Evolutionary conservation across 2,113 vertebrate species (phyloP).

Genomic region (Upupa epops): DNA sequence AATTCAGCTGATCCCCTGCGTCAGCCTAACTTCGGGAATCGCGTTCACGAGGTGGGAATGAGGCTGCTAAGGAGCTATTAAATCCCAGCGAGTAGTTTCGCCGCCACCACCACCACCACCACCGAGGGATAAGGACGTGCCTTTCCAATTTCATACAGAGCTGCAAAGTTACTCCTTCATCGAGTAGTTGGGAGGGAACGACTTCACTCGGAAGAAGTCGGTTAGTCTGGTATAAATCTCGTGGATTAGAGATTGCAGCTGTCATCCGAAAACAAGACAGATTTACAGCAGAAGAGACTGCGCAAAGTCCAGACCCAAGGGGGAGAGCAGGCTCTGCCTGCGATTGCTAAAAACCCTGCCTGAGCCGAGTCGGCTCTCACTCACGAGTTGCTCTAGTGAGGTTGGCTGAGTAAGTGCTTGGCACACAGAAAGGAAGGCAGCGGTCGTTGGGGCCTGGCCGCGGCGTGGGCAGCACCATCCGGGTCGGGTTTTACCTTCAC

Average conservation of each 20-base stretch:
- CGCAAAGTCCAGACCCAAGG: not conserved
- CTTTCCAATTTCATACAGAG: constrained; percentile 11
- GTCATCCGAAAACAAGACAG: not conserved
- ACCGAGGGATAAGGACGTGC: constrained; percentile 15
- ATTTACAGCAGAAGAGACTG: not conserved
- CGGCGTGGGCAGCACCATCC: not conserved
- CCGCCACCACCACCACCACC: too few relatives aligned
- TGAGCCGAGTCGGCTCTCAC: not conserved
- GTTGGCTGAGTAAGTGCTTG: constrained; percentile 14
- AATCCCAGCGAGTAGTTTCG: constrained; percentile 1
- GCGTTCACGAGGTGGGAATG: constrained; percentile 8
- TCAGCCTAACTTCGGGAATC: not conserved
- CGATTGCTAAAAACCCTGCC: not conserved
- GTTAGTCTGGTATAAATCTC: not conserved
- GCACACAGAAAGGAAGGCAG: constrained; percentile 45
- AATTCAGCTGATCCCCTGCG: not conserved
- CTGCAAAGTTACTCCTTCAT: constrained; percentile 40
- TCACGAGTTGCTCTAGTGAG: not conserved
- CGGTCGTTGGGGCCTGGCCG: not conserved
- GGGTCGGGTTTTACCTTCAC: not conserved
- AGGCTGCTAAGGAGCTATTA: constrained; percentile 27
- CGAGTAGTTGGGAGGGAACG: not conserved
- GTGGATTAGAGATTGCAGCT: not conserved
- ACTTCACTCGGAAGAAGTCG: not conserved
- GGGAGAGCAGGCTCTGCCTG: not conserved